Base-by-base conservation (phyloP, 1,140 invertebrate genomes). In the Heliconius hewitsoni region DNA sequence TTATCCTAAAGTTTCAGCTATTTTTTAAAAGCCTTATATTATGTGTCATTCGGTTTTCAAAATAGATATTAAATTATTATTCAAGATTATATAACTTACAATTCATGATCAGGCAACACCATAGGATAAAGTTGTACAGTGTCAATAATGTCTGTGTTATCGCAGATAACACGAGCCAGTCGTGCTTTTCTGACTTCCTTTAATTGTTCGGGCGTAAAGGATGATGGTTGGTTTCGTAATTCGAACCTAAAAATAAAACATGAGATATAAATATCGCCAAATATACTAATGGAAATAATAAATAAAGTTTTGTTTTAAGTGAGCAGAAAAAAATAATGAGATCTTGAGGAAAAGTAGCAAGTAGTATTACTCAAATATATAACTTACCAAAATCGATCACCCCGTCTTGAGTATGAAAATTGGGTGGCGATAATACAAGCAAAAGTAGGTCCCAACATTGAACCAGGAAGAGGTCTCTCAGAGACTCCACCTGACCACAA, bases 361-460 rank as follows among this genome's bases (percentile, higher is more conserved):
- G 30, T 30, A 30, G 30, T 30, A 30, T 30, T 46, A 3, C 39
- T 71, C 27, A 5, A 18, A 76, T 1, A 50, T 50, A 2, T 39
- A 52, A 84, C 90, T 93, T 84, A 96, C 98, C 98, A 99, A 93
- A 99, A 99, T 87, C 98, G 96, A 92, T 99, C 99, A 72, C 99
- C 99, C 81, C 97, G 95, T 86, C 98, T 96, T 1, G 98, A 96
- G 86, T 98, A 98, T 84, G 97, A 98, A 94, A 99, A 99, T 94
- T 99, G 99, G 60, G 99, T 98, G 39, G 98, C 98, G 84, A 99
- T 98, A 71, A 99, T 96, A 88, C 99, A 99, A 74, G 98, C 97
- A 93, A 99, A 99, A 74, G 98, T 99, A 6, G 98, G 98, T 57
- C 98, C 98, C 39, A 99, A 95, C 96, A 99, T 97, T 52, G 97